These are phyloP conservation scores for Carollia perspicillata DNA, from an alignment of 2,113 vertebrate species.

Conservation along the genomic window DNA sequence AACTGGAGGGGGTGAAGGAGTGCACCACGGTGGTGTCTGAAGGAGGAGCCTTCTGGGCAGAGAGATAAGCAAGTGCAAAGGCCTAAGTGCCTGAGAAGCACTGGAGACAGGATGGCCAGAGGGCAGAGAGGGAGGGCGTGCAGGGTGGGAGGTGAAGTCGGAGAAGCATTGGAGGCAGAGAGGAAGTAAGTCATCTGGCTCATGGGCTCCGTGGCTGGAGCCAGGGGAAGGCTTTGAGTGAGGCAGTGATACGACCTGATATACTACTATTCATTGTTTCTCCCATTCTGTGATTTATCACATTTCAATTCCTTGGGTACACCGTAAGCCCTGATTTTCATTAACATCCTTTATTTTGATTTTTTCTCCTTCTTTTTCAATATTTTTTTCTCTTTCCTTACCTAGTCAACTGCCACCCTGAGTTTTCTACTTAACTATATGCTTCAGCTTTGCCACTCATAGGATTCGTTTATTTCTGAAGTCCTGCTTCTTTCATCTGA, in stretches of 20 bases:
- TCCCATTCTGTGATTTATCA: neutral
- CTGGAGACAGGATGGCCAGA: neutral
- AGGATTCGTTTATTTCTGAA: slow-evolving; percentile 48
- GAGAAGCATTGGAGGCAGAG: neutral
- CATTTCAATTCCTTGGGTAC: neutral
- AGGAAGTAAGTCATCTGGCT: neutral
- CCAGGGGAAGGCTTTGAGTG: neutral
- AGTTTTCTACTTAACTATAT: slow-evolving; percentile 41
- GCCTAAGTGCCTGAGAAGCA: neutral
- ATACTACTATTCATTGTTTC: neutral
- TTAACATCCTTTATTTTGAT: neutral
- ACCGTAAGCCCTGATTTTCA: neutral
- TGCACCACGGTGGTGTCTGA: neutral
- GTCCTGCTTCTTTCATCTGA: slow-evolving; percentile 11
- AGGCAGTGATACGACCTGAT: neutral
- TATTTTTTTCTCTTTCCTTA: neutral
- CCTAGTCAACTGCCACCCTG: neutral
- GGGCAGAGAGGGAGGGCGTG: too few species aligned
- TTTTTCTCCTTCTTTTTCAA: neutral
- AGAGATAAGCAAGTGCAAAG: neutral
- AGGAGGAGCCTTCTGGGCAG: neutral
- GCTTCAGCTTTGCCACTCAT: neutral
- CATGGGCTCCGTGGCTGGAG: neutral
- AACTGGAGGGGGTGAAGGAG: neutral
- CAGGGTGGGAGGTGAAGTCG: neutral